These are phyloP conservation scores for Nannoperca obscura DNA, from an alignment of 2,797 vertebrate genomes.

Conservation along the genomic window DNA sequence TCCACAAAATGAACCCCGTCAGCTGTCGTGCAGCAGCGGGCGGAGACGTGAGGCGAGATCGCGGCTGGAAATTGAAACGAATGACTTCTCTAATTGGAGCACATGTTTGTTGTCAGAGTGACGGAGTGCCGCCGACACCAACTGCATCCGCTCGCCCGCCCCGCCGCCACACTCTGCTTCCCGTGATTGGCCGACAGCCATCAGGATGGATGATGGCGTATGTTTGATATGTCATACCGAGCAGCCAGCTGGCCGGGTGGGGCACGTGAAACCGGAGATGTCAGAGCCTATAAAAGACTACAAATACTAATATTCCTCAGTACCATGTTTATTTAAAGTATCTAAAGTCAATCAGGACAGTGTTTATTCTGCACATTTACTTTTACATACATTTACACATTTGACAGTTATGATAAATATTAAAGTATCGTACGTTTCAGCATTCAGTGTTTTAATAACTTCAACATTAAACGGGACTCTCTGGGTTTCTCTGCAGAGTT, in stretches of 20 bases:
- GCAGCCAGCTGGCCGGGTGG: neutral
- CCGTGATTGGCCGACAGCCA: slow-evolving; percentile 49
- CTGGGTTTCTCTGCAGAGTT: neutral
- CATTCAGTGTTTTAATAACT: neutral
- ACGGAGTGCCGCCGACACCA: slow-evolving; percentile 51
- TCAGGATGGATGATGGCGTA: slow-evolving; percentile 31
- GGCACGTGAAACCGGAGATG: too few relatives aligned
- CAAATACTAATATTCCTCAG: neutral
- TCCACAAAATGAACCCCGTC: slow-evolving; percentile 80
- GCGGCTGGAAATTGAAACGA: slow-evolving; percentile 71
- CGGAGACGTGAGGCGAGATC: slow-evolving; percentile 55
- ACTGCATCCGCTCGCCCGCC: slow-evolving; percentile 64
- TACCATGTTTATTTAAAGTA: neutral
- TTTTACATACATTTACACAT: slow-evolving; percentile 21
- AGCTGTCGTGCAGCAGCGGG: slow-evolving; percentile 62
- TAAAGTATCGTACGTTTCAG: too few relatives aligned
- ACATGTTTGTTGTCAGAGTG: slow-evolving; percentile 77
- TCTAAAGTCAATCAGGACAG: neutral
- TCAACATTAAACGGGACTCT: neutral
- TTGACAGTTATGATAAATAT: neutral
- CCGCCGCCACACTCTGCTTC: neutral
- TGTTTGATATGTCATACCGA: slow-evolving; percentile 3
- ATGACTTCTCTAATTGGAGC: slow-evolving; percentile 79
- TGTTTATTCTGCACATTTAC: neutral
- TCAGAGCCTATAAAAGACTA: neutral